phyloP scores from a whole-genome alignment of 53 echinoderm and acorn worm genomes.

The Antedon mediterranea region DNA sequence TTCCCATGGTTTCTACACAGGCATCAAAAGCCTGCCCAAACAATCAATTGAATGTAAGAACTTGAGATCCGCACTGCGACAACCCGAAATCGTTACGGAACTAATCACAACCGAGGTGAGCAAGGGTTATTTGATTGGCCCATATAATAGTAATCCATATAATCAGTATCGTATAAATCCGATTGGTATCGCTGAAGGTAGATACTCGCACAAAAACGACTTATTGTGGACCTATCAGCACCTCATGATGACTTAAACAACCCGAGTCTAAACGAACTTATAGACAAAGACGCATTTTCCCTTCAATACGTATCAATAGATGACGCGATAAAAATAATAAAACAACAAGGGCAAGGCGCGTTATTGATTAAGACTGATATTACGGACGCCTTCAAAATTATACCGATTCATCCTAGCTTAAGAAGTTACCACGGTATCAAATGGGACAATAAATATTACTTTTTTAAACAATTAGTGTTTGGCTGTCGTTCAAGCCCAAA shows the following conservation, averaged over 20 bases:
- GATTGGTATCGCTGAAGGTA: too few relatives aligned
- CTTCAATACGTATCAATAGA: neutral
- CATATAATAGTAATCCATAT: too few relatives aligned
- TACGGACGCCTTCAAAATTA: neutral
- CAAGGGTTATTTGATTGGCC: too few relatives aligned
- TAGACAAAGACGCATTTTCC: neutral
- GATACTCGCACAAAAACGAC: too few relatives aligned
- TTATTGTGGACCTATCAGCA: too few relatives aligned
- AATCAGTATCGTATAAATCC: too few relatives aligned
- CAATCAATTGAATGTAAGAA: too few relatives aligned
- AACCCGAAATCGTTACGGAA: too few relatives aligned
- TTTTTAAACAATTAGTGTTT: neutral
- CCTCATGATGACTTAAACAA: neutral
- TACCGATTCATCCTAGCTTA: neutral
- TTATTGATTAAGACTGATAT: neutral
- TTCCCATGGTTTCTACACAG: too few relatives aligned
- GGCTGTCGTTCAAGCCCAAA: neutral
- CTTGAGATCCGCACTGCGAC: too few relatives aligned
- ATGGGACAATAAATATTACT: neutral
- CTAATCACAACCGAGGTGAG: too few relatives aligned
- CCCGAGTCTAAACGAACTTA: neutral
- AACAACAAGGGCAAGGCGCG: neutral
- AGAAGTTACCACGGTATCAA: neutral
- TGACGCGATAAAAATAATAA: neutral
- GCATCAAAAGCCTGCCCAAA: too few relatives aligned